phyloP scores from a whole-genome alignment of 1,140 invertebrate species.

The Drosophila persimilis region DNA sequence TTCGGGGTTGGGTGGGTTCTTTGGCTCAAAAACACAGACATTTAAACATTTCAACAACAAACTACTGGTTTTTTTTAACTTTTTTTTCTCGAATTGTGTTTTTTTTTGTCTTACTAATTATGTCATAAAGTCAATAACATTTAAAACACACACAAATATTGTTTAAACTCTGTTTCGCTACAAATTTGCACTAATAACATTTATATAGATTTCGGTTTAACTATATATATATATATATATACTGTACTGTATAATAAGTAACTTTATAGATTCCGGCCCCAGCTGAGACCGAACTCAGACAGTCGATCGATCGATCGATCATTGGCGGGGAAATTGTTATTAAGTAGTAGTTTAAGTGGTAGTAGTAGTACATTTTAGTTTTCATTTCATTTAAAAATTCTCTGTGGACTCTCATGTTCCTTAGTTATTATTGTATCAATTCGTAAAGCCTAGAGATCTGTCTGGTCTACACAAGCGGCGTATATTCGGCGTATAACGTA shows the following conservation, averaged over 20 bases:
- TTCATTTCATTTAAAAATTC: not conserved
- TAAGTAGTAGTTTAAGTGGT: not conserved
- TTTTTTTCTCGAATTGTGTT: conserved; percentile 32
- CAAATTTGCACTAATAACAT: conserved; percentile 74
- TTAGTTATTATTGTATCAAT: conserved; percentile 66
- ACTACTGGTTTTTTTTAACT: conserved; percentile 50
- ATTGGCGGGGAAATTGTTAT: too few species aligned
- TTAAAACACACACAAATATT: conserved; percentile 73
- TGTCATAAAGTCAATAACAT: conserved; percentile 82
- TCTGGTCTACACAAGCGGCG: conserved; percentile 55
- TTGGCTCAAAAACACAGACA: conserved; percentile 68
- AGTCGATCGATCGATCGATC: conserved; percentile 4
- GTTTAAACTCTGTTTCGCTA: conserved; percentile 70
- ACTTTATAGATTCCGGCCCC: conserved; percentile 6
- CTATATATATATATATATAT: conserved; percentile 30
- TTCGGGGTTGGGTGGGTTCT: conserved; percentile 14
- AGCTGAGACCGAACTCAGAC: conserved; percentile 7
- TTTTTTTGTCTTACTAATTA: conserved; percentile 42
- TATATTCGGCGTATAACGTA: conserved; percentile 1
- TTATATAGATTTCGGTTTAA: conserved; percentile 55
- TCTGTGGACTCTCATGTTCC: conserved; percentile 25
- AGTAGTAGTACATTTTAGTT: not conserved
- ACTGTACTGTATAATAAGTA: not conserved
- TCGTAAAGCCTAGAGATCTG: conserved; percentile 40
- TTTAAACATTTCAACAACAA: conserved; percentile 81